Base-by-base conservation (phyloP, 2,888 invertebrate genomes). In the Tineola bisselliella region DNA sequence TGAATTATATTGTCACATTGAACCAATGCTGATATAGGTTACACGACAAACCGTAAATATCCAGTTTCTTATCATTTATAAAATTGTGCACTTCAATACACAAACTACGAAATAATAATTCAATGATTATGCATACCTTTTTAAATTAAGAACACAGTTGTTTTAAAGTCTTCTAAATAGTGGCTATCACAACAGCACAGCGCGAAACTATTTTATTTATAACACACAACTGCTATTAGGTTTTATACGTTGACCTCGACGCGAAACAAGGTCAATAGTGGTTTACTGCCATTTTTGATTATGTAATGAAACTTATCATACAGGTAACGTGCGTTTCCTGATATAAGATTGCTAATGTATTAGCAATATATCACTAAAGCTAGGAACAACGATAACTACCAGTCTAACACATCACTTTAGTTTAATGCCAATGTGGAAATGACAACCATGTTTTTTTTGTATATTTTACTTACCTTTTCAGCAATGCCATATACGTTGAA, bases 1-100 rank as follows among this genome's bases (percentile, higher is more conserved):
- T 33, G 33, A 18, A 17, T 17, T 54, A 54, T 54, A 54, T 54
- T 54, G 54, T 25, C 3, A 54, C 54, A 54, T 25, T 54, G 54
- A 54, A 18, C 54, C 54, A 54, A 54, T 25, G 25, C 54, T 54
- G 54, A 54, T 48, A 48, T 25, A 54, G 25, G 19, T 10, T 54
- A 54, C 10, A 5, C 25, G 12, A 54, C 25, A 54, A 25, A 19
- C 54, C 17, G 54, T 18, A 54, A 25, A 54, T 25, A 54, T 54
- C 54, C 54, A 54, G 54, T 25, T 54, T 25, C 18, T 54, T 54
- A 54, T 54, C 54, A 25, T 10, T 17, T 3, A 6, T 17, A 48
- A 25, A 54, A 19, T 25, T 54, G 25, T 54, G 54, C 54, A 54
- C 54, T 54, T 12, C 54, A 25, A 5, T 6, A 48, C 13, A 8